A percentile compares a stretch with the other conserved stretches of the same genome.
Evolutionary conservation across 2,113 vertebrate species (phyloP).

Genomic region (Electrona antarctica): DNA sequence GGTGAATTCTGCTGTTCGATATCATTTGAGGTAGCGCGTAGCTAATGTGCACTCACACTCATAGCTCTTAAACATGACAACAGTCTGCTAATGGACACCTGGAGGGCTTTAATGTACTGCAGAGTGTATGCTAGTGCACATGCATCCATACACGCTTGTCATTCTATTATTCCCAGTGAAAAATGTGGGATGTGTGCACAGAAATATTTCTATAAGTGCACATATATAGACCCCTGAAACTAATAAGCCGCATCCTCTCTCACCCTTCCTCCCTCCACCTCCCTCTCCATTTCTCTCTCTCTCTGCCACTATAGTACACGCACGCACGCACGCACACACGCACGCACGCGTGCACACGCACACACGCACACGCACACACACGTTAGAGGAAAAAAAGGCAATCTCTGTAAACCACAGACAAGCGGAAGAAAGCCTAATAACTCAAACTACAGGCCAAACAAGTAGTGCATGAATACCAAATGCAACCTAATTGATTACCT

Average conservation of each 20-base stretch:
- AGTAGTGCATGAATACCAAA: slow-evolving; percentile 80
- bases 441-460: slow-evolving; percentile 69
- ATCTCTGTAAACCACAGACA: slow-evolving; percentile 42
- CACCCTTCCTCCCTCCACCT: too few relatives aligned
- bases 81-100: slow-evolving; percentile 65
- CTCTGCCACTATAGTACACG: slow-evolving; percentile 6
- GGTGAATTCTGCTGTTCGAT: slow-evolving; percentile 57
- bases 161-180: not conserved
- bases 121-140: slow-evolving; percentile 19
- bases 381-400: slow-evolving; percentile 35
- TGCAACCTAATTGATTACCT: slow-evolving; percentile 77
- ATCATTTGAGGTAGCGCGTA: slow-evolving; percentile 56
- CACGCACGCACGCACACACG: not conserved
- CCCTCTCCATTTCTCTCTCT: slow-evolving; percentile 14
- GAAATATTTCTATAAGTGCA: not conserved
- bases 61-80: slow-evolving; percentile 52
- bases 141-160: not conserved
- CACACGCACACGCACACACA: slow-evolving; percentile 5
- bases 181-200: not conserved
- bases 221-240: slow-evolving; percentile 3
- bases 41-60: slow-evolving; percentile 62
- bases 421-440: slow-evolving; percentile 64
- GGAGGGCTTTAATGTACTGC: slow-evolving; percentile 52
- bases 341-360: slow-evolving; percentile 11
- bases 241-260: not conserved